Evolutionary conservation across 2,888 invertebrate genomes (phyloP).

Genomic region (Biston stratarius): DNA sequence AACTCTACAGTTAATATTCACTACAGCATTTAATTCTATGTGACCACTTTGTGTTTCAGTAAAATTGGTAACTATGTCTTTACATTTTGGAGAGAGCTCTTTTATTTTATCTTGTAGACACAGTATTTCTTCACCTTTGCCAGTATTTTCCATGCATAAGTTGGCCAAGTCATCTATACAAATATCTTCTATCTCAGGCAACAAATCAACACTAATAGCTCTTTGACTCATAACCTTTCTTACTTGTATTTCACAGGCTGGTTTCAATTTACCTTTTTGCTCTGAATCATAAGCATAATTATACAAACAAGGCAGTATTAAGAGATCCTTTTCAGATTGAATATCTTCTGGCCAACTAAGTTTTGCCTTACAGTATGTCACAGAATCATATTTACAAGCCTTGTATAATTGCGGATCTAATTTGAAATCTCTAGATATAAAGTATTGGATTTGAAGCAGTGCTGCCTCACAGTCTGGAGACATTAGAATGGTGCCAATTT

Average conservation of each 20-base stretch:
- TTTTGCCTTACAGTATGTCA: constrained; percentile 92
- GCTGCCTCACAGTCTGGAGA: constrained; percentile 95
- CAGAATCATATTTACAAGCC: constrained; percentile 95
- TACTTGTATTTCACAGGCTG: constrained; percentile 91
- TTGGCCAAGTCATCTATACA: constrained; percentile 95
- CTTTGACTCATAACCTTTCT: constrained; percentile 96
- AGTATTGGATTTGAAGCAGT: constrained; percentile 98
- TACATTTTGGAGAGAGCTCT: constrained; percentile 89
- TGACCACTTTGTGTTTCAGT: constrained; percentile 96
- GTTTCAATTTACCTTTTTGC: constrained; percentile 82
- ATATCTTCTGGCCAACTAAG: constrained; percentile 91
- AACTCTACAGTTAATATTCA: constrained; percentile 93
- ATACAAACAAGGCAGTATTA: constrained; percentile 96
- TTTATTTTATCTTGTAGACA: constrained; percentile 96
- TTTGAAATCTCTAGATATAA: constrained; percentile 97
- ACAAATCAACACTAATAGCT: constrained; percentile 95
- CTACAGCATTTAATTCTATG: constrained; percentile 95
- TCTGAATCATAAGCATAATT: constrained; percentile 88
- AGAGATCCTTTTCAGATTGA: constrained; percentile 92
- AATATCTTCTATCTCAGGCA: constrained; percentile 96
- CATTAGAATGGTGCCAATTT: constrained; percentile 94
- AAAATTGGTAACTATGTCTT: constrained; percentile 91
- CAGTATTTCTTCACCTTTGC: constrained; percentile 95
- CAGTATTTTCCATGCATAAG: constrained; percentile 94
- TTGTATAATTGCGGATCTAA: constrained; percentile 95